Evolutionary conservation across 1,140 invertebrate genomes (phyloP).

Genomic region (Formica selysi): DNA sequence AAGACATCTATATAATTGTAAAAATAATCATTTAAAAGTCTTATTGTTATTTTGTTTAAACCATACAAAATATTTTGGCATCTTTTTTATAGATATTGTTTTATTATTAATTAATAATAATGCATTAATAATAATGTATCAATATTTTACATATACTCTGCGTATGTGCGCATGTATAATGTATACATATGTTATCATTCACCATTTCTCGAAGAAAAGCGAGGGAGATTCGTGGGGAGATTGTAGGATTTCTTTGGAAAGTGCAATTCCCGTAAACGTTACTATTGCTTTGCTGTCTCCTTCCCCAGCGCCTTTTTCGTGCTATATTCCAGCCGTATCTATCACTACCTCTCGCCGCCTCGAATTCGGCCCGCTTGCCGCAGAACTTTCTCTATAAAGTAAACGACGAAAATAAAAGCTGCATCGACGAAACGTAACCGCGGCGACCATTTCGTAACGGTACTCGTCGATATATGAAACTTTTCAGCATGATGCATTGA

Average conservation of each 20-base stretch:
- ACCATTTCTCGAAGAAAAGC: constrained; percentile 18
- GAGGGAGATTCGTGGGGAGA: neutral
- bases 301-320: constrained; percentile 19
- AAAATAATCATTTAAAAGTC: neutral
- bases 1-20: neutral
- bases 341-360: constrained; percentile 65
- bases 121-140: neutral
- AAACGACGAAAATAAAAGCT: constrained; percentile 80
- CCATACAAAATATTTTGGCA: neutral
- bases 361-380: constrained; percentile 70
- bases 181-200: constrained; percentile 31
- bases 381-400: constrained; percentile 83
- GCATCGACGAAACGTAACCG: constrained; percentile 69
- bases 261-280: constrained; percentile 81
- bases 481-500: constrained; percentile 54
- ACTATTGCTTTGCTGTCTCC: constrained; percentile 64
- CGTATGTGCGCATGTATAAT: neutral
- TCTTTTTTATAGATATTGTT: neutral
- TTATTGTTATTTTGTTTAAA: neutral
- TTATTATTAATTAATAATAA: constrained; percentile 13
- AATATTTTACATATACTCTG: neutral
- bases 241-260: constrained; percentile 75
- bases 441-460: constrained; percentile 52
- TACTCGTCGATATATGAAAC: constrained; percentile 69
- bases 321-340: constrained; percentile 36